Base-by-base conservation (phyloP, 1,140 invertebrate genomes). In the Zaprionus africanus region DNA sequence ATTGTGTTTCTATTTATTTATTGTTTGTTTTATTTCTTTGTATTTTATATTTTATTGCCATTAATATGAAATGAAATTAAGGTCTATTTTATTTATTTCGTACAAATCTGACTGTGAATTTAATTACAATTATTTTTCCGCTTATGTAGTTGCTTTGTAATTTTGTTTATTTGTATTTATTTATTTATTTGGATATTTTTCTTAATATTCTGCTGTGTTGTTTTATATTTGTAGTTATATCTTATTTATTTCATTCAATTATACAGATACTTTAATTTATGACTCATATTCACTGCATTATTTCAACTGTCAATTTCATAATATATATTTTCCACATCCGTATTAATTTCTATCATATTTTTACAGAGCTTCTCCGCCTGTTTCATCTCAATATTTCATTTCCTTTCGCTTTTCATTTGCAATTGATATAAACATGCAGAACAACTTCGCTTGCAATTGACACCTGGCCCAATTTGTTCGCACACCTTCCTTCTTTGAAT, bases 381-480 rank as follows among this genome's bases (percentile, higher is more conserved):
- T 11, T n/a, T n/a, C 1, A 26, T 26, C 11, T 4, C 28, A 17
- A n/a, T 57, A 57, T 57, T 31, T 31, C 53, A 6, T n/a, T 15
- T 12, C 1, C 1, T 4, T 56, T 31, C 15, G 34, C 4, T 56
- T 31, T 56, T 5, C 17, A 22, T 6, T 57, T 57, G 12, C 53
- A 64, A 66, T 54, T 73, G 63, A 54, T 46, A 68, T 56, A 36
- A 57, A 60, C 34, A 61, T 17, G 9, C 12, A 5, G 4, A 15
- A 24, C 22, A 26, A 26, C 15, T 22, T 13, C 51, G 13, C 15
- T 46, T 46, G 41, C 3, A 46, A 46, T 46, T 46, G 51, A 53
- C 31, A 64, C 64, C 56, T 73, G 71, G n/a, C 56, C 15, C 38
- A 57, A 49, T 65, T 34, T 28, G 63, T 5, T 56, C 12, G 41